Evolutionary conservation across 2,888 invertebrate genomes (phyloP).

Genomic region (Hemistola chrysoprasaria): DNA sequence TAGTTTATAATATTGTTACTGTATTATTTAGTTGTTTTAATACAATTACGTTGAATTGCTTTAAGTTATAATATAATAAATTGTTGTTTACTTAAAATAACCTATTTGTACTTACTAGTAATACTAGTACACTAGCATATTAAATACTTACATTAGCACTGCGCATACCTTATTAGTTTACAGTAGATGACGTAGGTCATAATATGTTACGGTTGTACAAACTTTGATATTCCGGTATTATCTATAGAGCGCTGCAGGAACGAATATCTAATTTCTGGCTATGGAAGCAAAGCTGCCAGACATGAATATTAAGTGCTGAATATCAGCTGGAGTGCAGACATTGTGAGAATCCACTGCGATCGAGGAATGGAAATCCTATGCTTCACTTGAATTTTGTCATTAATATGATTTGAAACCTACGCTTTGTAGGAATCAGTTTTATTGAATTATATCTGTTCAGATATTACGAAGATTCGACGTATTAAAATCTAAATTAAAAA

Average conservation of each 20-base stretch:
- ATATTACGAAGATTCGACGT: not conserved
- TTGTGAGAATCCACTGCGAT: constrained; percentile 63
- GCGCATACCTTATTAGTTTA: not conserved
- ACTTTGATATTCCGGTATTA: constrained; percentile 41
- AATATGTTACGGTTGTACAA: constrained; percentile 19
- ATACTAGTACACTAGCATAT: too few relatives aligned
- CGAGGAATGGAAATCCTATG: constrained; percentile 65
- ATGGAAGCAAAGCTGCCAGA: constrained; percentile 60
- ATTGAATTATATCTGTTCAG: constrained; percentile 24
- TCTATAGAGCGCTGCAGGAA: constrained; percentile 48
- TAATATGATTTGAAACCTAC: constrained; percentile 62
- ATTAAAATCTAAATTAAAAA: too few relatives aligned
- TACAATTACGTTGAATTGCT: too few relatives aligned
- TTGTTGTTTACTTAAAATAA: too few relatives aligned
- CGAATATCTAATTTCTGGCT: constrained; percentile 63
- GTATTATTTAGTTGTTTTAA: too few relatives aligned
- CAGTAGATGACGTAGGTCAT: constrained; percentile 3
- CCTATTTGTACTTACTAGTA: too few relatives aligned
- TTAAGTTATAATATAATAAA: too few relatives aligned
- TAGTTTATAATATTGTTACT: too few relatives aligned
- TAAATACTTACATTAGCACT: too few relatives aligned
- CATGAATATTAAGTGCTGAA: constrained; percentile 70
- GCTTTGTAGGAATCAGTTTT: constrained; percentile 43
- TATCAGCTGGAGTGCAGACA: constrained; percentile 62
- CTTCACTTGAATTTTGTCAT: constrained; percentile 64